Evolutionary conservation across 2,888 invertebrate species (phyloP).

Genomic region (Idaea biselata): DNA sequence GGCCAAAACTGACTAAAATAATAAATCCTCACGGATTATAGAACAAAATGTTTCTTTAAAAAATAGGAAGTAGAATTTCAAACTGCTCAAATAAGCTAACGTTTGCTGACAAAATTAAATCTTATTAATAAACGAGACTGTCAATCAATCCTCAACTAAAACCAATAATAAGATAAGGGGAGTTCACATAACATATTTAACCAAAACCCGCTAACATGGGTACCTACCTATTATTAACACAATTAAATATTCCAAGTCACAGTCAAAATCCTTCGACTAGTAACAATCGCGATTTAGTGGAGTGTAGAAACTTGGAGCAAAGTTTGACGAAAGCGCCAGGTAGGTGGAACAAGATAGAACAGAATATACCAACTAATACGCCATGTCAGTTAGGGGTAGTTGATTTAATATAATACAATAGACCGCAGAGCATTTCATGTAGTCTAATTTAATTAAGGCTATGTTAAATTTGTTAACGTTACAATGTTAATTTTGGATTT

Average conservation of each 20-base stretch:
- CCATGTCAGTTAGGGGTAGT: slow-evolving; percentile 13
- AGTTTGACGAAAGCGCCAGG: slow-evolving; percentile 43
- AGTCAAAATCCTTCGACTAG: slow-evolving; percentile 42
- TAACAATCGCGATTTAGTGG: slow-evolving; percentile 47
- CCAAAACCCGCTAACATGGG: background rate
- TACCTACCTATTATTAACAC: background rate
- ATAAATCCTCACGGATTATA: no score
- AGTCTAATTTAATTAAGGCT: background rate
- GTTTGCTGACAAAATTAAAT: background rate
- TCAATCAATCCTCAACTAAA: background rate
- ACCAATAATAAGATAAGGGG: background rate
- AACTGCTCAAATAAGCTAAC: background rate
- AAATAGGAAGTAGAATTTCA: background rate
- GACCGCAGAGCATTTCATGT: background rate
- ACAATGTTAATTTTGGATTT: background rate
- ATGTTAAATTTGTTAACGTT: background rate
- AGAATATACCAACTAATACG: slow-evolving; percentile 20
- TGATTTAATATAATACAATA: background rate
- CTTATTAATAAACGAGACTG: background rate
- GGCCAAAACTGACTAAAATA: no score
- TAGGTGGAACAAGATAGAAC: slow-evolving; percentile 34
- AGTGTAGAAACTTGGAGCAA: slow-evolving; percentile 39
- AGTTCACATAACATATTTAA: background rate
- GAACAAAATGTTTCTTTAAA: no score
- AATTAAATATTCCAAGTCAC: slow-evolving; percentile 3